These are phyloP conservation scores for Anomalospiza imberbis DNA, from an alignment of 2,797 vertebrate genomes.

Conservation along the genomic window DNA sequence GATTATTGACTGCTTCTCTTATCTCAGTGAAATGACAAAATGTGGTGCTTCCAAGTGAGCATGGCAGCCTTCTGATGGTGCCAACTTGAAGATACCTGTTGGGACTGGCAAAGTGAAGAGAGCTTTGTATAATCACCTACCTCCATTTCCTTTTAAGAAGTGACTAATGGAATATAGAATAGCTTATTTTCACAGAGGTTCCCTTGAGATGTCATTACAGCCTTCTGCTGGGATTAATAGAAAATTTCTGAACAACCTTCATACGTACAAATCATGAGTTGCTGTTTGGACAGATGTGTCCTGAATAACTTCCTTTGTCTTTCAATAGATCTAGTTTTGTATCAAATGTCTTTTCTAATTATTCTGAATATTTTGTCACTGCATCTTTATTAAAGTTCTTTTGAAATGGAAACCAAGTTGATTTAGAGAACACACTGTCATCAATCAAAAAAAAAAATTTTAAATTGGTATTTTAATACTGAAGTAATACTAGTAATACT, in stretches of 20 bases:
- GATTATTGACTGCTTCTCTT: neutral
- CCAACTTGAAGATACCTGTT: neutral
- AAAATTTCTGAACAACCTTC: neutral
- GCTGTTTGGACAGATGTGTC: neutral
- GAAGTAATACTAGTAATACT: neutral
- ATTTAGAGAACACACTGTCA: neutral
- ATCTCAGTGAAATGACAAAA: neutral
- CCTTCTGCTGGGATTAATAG: neutral
- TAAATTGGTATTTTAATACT: neutral
- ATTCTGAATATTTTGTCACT: neutral
- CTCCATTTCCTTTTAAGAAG: neutral
- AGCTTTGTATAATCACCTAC: neutral
- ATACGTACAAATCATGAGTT: neutral
- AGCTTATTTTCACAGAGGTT: neutral
- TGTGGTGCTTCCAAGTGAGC: neutral
- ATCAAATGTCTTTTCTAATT: neutral
- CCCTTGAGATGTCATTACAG: neutral
- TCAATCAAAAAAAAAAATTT: neutral
- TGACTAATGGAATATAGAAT: neutral
- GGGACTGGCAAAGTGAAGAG: neutral
- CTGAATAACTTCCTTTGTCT: conserved; percentile 3
- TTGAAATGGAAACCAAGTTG: neutral
- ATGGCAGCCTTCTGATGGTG: neutral
- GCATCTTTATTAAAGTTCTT: neutral
- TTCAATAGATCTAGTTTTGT: neutral